Evolutionary conservation across 2,797 vertebrate genomes (phyloP).

Genomic region (Tangara arthus): DNA sequence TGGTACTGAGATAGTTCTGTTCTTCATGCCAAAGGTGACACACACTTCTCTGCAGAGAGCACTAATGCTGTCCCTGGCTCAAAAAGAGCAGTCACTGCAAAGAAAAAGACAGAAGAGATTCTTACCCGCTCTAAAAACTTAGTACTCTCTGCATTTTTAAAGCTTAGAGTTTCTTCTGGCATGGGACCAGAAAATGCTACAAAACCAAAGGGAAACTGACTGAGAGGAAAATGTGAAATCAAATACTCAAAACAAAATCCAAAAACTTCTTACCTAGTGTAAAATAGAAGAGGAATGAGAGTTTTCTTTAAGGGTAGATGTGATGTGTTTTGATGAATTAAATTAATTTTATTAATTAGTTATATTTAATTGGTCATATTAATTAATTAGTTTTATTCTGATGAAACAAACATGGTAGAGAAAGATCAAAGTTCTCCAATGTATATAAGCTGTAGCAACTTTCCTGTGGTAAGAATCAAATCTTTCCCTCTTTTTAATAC

Average conservation of each 20-base stretch:
- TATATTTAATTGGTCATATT: neutral
- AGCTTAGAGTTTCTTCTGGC: neutral
- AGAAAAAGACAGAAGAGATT: neutral
- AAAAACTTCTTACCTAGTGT: neutral
- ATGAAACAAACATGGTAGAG: neutral
- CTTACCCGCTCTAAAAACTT: neutral
- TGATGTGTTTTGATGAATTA: neutral
- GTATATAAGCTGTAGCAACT: neutral
- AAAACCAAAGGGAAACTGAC: neutral
- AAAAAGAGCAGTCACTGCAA: neutral
- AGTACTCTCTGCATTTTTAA: neutral
- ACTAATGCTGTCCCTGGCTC: neutral
- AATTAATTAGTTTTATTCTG: neutral
- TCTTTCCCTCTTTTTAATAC: neutral
- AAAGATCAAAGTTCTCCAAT: neutral
- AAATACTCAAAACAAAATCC: neutral
- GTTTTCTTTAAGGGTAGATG: neutral
- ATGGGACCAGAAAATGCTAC: neutral
- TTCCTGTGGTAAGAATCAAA: neutral
- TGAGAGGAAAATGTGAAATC: neutral
- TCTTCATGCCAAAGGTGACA: conserved; percentile 18
- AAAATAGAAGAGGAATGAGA: neutral
- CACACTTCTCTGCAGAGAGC: neutral
- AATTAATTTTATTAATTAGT: neutral
- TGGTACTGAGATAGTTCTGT: neutral